Conservation (phyloP, 1,140 invertebrate genomes). For the Drosophila seguyi region DNA sequence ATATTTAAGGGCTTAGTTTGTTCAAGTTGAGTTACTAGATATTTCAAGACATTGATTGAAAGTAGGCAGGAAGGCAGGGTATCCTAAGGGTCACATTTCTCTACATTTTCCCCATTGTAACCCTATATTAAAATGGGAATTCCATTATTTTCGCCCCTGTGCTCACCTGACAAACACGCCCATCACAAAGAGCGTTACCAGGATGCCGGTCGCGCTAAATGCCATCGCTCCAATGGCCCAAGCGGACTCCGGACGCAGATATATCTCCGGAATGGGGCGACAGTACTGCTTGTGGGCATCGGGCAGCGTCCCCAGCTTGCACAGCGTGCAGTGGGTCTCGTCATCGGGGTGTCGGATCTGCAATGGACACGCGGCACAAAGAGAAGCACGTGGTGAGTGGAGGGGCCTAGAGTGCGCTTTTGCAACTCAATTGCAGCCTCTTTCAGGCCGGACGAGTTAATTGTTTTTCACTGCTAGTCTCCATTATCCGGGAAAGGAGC, state of each 20-base stretch:
- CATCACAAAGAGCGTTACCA: constrained; percentile 90
- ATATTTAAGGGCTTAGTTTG: neutral
- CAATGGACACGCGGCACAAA: constrained; percentile 23
- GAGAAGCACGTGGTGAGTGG: constrained; percentile 17
- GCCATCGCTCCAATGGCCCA: constrained; percentile 96
- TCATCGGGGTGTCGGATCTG: constrained; percentile 92
- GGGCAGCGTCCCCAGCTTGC: constrained; percentile 93
- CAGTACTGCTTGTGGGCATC: constrained; percentile 91
- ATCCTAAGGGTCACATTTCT: neutral
- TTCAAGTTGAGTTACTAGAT: neutral
- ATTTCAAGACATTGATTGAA: neutral
- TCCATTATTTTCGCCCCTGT: neutral
- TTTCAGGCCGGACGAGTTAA: constrained; percentile 33
- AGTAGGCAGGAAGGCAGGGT: neutral
- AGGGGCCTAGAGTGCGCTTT: neutral
- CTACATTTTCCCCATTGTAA: no score
- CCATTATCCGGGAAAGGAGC: constrained; percentile 14
- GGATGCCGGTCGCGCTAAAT: constrained; percentile 91
- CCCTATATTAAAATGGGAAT: no score
- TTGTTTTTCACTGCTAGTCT: constrained; percentile 21
- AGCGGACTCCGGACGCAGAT: constrained; percentile 91
- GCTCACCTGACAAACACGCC: constrained; percentile 87
- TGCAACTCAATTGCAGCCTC: constrained; percentile 41
- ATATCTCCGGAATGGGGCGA: constrained; percentile 92
- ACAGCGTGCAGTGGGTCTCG: constrained; percentile 93